Conservation (phyloP, 2,888 invertebrate genomes). For the Halictus quadricinctus region DNA sequence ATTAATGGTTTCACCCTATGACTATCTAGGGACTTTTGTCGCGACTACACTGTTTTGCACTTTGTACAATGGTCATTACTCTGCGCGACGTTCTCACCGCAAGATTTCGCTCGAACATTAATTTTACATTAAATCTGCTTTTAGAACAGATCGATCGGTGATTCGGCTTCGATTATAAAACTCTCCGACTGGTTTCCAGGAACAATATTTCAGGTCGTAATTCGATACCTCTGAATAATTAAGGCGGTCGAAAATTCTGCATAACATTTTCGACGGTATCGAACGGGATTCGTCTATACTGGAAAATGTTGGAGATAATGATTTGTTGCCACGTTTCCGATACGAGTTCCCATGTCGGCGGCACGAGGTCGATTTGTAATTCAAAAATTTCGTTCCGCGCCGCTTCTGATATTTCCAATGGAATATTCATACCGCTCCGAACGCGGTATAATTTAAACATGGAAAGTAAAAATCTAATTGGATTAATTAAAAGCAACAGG, state of each 20-base stretch:
- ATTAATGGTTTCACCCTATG: constrained; percentile 45
- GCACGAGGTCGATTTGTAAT: not conserved
- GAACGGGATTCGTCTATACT: not conserved
- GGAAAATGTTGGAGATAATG: not conserved
- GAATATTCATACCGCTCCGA: constrained; percentile 19
- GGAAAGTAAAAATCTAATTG: constrained; percentile 17
- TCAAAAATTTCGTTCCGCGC: not conserved
- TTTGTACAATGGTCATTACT: constrained; percentile 60
- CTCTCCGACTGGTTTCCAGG: not conserved
- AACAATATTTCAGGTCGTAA: not conserved
- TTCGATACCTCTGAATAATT: not conserved
- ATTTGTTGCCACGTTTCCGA: not conserved
- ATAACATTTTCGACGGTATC: not conserved
- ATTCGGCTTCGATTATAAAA: not conserved
- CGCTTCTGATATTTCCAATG: not conserved
- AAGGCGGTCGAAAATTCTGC: not conserved
- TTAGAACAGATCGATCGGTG: not conserved
- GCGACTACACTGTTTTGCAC: constrained; percentile 63
- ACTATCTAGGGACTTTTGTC: constrained; percentile 55
- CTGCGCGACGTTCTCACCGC: constrained; percentile 31
- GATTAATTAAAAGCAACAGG: not conserved
- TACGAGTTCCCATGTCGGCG: not conserved
- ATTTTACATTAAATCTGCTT: constrained; percentile 33
- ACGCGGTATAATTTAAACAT: not conserved
- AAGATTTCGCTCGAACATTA: constrained; percentile 42